Evolutionary conservation across 2,113 vertebrate genomes (phyloP).

Genomic region (Pao palembangensis): DNA sequence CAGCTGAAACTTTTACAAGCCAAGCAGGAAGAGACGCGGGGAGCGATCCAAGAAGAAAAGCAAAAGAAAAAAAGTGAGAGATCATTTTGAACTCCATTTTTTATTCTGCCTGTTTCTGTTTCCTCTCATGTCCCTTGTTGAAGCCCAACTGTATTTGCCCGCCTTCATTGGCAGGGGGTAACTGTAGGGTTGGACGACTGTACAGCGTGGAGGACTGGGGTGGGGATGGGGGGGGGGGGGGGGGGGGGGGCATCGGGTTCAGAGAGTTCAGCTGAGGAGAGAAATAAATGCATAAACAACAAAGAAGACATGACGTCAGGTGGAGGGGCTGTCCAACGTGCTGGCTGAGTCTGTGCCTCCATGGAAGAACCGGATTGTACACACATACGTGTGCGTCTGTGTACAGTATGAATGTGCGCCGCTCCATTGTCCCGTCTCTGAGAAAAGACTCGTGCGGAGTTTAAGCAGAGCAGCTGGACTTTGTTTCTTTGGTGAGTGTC

Average conservation of each 20-base stretch:
- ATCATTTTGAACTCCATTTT: conserved; percentile 26
- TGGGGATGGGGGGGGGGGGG: conserved; percentile 22
- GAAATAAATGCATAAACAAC: conserved; percentile 81
- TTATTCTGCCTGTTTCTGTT: conserved; percentile 28
- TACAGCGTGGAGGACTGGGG: conserved; percentile 12
- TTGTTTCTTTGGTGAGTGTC: conserved; percentile 47
- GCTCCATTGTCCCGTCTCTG: conserved; percentile 47
- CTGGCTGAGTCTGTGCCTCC: conserved; percentile 64
- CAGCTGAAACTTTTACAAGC: conserved; percentile 78
- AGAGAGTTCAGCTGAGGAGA: conserved; percentile 75
- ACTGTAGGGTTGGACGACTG: conserved; percentile 55
- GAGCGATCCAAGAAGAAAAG: conserved; percentile 55
- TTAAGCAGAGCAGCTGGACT: conserved; percentile 52
- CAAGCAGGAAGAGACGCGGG: conserved; percentile 71
- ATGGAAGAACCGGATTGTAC: conserved; percentile 63
- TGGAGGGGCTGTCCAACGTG: conserved; percentile 71
- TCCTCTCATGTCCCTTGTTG: conserved; percentile 47
- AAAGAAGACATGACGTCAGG: conserved; percentile 77
- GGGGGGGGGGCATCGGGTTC: conserved; percentile 57
- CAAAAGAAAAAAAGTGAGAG: conserved; percentile 52
- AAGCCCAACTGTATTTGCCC: conserved; percentile 63
- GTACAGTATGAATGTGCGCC: conserved; percentile 50
- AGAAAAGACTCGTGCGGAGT: conserved; percentile 55
- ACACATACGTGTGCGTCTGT: conserved; percentile 37
- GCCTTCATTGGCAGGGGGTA: conserved; percentile 64